Conservation (phyloP, 2,888 invertebrate genomes). For the Hypomecis punctinalis region DNA sequence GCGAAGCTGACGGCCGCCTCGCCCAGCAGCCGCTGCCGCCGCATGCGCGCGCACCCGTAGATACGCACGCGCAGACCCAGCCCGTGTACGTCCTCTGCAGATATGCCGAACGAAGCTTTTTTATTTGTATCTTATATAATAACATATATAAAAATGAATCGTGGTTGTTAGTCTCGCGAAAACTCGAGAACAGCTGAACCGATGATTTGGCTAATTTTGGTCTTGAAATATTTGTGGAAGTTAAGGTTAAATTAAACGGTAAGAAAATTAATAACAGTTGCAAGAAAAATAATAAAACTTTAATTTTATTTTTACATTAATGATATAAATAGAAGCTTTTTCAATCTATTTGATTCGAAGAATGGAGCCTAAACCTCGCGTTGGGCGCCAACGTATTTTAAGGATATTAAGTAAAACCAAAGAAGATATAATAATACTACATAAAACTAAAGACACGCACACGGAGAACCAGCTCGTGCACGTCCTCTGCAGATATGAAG, state of each 20-base stretch:
- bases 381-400: neutral
- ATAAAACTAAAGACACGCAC: constrained; percentile 95
- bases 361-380: neutral
- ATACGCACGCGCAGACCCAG: constrained; percentile 95
- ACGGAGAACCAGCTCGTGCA: constrained; percentile 95
- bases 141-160: neutral
- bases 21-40: constrained; percentile 95
- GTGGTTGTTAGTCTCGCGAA: too few relatives aligned
- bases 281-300: too few relatives aligned
- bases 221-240: neutral
- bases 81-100: constrained; percentile 94
- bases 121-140: neutral
- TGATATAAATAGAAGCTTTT: too few relatives aligned
- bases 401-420: too few relatives aligned
- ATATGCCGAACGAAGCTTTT: constrained; percentile 34
- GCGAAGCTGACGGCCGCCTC: constrained; percentile 96
- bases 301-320: too few relatives aligned
- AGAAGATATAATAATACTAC: too few relatives aligned
- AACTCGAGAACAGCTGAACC: too few relatives aligned
- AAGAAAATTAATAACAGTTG: too few relatives aligned
- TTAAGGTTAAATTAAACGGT: neutral
- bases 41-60: constrained; percentile 96
- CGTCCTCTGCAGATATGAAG: constrained; percentile 90
- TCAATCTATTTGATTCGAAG: too few relatives aligned
- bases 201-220: too few relatives aligned